Percentiles rank a stretch among this genome's conserved stretches.
phyloP scores from a whole-genome alignment of 2,888 invertebrate species.

The Drosophila subquinaria region DNA sequence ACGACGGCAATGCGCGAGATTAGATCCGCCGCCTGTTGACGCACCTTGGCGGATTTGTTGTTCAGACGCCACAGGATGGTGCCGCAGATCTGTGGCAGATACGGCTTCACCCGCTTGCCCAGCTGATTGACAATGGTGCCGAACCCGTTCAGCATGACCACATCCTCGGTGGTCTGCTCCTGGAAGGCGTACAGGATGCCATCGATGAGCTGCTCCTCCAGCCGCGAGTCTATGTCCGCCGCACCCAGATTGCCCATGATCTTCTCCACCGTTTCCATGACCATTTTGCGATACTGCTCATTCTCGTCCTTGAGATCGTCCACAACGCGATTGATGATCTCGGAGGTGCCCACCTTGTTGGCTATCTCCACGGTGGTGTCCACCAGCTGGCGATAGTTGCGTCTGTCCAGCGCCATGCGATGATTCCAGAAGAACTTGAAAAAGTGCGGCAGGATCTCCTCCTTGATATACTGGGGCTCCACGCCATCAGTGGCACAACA shows the following conservation, averaged over 20 bases:
- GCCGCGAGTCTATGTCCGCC: constrained; percentile 98
- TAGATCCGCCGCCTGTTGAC: constrained; percentile 99
- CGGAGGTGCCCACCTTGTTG: constrained; percentile 99
- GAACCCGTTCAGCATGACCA: constrained; percentile 99
- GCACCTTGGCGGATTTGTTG: constrained; percentile 99
- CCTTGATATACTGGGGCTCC: constrained; percentile 99
- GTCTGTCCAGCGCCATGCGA: constrained; percentile 98
- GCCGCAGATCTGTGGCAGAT: constrained; percentile 99
- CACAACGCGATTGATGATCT: constrained; percentile 99
- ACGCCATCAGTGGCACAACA: constrained; percentile 99
- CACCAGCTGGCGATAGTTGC: constrained; percentile 98
- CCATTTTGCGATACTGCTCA: constrained; percentile 99
- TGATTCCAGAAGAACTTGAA: constrained; percentile 99
- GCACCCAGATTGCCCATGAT: constrained; percentile 99
- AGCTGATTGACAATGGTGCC: constrained; percentile 99
- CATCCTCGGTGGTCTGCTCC: constrained; percentile 99
- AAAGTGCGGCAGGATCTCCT: constrained; percentile 99
- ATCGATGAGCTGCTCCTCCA: constrained; percentile 99
- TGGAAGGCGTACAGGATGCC: constrained; percentile 99
- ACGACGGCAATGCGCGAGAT: constrained; percentile 99
- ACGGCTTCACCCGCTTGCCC: constrained; percentile 98
- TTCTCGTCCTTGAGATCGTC: constrained; percentile 99
- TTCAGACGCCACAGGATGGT: constrained; percentile 99
- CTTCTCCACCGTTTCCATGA: constrained; percentile 99
- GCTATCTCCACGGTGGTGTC: constrained; percentile 99